Base-by-base conservation (phyloP, 2,113 vertebrate species). In the Pterophyllum scalare region DNA sequence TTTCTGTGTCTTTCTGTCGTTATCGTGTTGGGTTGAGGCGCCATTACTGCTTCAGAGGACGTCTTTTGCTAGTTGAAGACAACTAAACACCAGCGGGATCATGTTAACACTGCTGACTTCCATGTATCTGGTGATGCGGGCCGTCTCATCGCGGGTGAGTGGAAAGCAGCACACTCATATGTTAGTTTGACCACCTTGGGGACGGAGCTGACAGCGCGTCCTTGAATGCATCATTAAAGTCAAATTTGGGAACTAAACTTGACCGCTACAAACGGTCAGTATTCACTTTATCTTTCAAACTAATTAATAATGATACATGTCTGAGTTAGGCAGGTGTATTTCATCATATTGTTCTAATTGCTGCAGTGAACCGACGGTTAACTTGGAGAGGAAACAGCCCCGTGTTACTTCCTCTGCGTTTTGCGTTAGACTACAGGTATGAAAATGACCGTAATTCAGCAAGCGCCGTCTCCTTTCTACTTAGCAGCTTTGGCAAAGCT, bases 31-130 rank as follows among this genome's bases (percentile, higher is more conserved):
- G 52, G 20, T 52, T 26, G 20, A 33, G 70, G 11, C 70, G 75
- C 80, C 82, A 83, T 91, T 86, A 79, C 62, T 62, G 60, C 75
- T 13, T 15, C 52, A 54, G 65, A 78, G 64, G 86, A 78, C 85
- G 72, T 57, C 10, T 6, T 52, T 40, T 75, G 7, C 70, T 10
- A 10, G 82, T 65, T 59, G 59, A 31, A 56, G 57, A 52, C 60
- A n/a, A 31, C 52, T 6, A 15, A 22, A 28, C 82, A 38, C 60
- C 77, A 62, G 72, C 31, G 60, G 70, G 15, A 90, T 80, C 59
- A 96, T 96, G 96, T 61, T 96, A 89, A 96, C 95, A 20, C 57
- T 96, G 79, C 79, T 96, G 84, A 93, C 96, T 3, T 95, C 95
- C 61, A 95, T 96, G 95, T 96, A 96, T 38, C 79, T 96, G 91